Percentiles rank a stretch among this genome's conserved stretches.
Evolutionary conservation across 2,797 vertebrate genomes (phyloP).

Genomic region (Mus caroli): DNA sequence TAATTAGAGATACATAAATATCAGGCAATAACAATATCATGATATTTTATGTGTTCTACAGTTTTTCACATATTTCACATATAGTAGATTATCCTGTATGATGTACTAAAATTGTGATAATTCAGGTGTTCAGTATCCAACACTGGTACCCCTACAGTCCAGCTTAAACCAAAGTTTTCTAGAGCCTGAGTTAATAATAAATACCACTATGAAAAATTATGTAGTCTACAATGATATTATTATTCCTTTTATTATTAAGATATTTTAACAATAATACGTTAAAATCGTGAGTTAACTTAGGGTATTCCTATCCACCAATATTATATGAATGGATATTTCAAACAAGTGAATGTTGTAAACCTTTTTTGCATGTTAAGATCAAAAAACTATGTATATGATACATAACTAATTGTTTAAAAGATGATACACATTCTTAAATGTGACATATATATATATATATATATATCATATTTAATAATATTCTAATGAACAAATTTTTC

Average conservation of each 20-base stretch:
- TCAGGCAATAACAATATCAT: background rate
- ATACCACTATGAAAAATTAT: background rate
- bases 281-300: background rate
- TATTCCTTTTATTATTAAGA: background rate
- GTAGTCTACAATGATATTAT: background rate
- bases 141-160: rapidly evolving
- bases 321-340: background rate
- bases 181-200: background rate
- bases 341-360: background rate
- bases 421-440: background rate
- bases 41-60: rapidly evolving
- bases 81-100: rapidly evolving
- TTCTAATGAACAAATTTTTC: background rate
- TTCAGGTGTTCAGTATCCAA: background rate
- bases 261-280: background rate
- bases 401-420: background rate
- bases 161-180: background rate
- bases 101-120: no score
- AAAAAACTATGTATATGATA: background rate
- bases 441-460: background rate
- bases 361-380: background rate
- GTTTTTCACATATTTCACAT: background rate
- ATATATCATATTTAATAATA: background rate
- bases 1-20: no score
- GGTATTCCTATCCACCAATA: background rate